Evolutionary conservation across 2,888 invertebrate genomes (phyloP).

Genomic region (Dicyrtoma fusca): DNA sequence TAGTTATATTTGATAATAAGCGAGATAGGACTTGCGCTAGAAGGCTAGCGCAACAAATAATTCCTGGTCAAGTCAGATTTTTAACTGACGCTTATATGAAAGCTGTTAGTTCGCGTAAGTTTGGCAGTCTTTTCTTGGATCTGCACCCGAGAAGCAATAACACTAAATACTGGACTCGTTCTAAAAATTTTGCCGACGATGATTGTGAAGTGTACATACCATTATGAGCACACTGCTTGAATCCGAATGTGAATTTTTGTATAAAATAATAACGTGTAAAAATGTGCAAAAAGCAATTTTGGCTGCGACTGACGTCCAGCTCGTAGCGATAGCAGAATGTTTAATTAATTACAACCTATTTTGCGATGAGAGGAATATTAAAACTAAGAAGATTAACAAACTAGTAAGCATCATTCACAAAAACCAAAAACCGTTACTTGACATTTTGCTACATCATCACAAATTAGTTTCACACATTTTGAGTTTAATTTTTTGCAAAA

Average conservation of each 20-base stretch:
- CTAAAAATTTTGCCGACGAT: neutral
- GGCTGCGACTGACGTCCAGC: neutral
- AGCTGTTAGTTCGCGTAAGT: neutral
- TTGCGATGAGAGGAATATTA: neutral
- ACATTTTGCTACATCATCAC: neutral
- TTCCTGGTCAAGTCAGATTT: neutral
- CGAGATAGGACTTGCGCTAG: neutral
- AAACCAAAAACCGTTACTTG: too few relatives aligned
- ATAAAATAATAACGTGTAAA: neutral
- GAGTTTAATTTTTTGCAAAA: neutral
- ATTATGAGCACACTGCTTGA: neutral
- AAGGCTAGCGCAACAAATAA: neutral
- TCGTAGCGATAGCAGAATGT: neutral
- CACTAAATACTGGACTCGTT: neutral
- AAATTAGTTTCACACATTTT: neutral
- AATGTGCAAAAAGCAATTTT: neutral
- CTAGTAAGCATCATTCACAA: too few relatives aligned
- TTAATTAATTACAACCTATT: neutral
- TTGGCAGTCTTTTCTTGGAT: neutral
- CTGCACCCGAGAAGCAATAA: neutral
- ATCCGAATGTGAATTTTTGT: neutral
- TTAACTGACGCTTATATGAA: neutral
- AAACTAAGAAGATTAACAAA: too few relatives aligned
- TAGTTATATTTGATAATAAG: neutral
- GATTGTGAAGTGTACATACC: slow-evolving; percentile 3